Percentiles rank a stretch among this genome's conserved stretches.
Conservation (phyloP, 2,113 vertebrate species). For the Gallinago paraguaiae region DNA sequence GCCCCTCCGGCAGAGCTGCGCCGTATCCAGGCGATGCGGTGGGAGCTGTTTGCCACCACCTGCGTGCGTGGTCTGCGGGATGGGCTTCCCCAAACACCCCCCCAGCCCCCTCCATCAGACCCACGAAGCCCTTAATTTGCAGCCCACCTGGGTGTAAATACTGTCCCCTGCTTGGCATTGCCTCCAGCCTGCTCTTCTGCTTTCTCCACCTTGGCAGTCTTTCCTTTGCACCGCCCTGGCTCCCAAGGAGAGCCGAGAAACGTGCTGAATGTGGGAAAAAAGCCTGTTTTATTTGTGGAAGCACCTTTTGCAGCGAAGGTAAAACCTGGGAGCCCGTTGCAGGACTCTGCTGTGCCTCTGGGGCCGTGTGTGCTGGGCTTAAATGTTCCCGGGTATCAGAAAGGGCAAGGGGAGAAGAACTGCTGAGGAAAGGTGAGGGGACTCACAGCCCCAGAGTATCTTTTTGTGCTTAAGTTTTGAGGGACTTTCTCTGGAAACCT, state of each 20-base stretch:
- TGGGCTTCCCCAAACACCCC: not conserved
- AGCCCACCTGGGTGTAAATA: fast-evolving
- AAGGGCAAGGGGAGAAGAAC: not conserved
- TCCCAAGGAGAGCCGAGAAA: not conserved
- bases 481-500: not conserved
- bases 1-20: not conserved
- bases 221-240: not conserved
- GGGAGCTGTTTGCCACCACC: not conserved
- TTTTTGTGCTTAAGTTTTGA: not conserved
- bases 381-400: fast-evolving
- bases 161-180: not conserved
- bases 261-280: fast-evolving
- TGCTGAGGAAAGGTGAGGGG: not conserved
- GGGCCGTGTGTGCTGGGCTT: not conserved
- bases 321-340: not conserved
- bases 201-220: fast-evolving
- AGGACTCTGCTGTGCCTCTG: fast-evolving
- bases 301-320: fast-evolving
- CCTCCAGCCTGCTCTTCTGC: not conserved
- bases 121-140: fast-evolving
- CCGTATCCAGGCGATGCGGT: fast-evolving
- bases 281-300: fast-evolving
- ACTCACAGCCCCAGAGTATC: fast-evolving
- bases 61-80: fast-evolving
- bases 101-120: not conserved